phyloP scores from a whole-genome alignment of 2,888 invertebrate genomes.

The Diplazon laetatorius region DNA sequence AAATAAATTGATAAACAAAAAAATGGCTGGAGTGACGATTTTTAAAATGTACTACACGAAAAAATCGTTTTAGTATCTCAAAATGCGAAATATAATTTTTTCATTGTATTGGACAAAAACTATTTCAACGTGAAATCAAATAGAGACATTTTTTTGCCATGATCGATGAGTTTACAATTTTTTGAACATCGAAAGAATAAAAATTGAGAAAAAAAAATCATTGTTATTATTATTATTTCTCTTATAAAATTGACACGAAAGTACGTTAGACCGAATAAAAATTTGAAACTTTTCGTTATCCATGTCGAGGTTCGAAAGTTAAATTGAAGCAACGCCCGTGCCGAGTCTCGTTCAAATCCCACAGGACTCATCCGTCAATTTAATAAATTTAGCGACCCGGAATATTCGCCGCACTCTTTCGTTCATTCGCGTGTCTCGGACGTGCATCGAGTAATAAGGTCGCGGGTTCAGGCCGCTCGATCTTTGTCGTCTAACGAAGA shows the following conservation, averaged over 20 bases:
- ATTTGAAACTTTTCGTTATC: background rate
- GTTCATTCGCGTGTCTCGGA: background rate
- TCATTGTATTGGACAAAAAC: too few relatives aligned
- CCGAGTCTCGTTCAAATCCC: slow-evolving; percentile 39
- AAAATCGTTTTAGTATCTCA: too few relatives aligned
- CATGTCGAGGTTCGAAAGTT: background rate
- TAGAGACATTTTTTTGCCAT: too few relatives aligned
- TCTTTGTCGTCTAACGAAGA: slow-evolving; percentile 15
- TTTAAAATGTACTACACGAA: too few relatives aligned
- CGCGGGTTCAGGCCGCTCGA: background rate
- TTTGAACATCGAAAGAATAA: too few relatives aligned
- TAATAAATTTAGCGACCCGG: slow-evolving; percentile 24
- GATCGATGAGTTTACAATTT: too few relatives aligned
- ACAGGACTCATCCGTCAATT: slow-evolving; percentile 52
- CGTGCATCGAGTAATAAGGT: slow-evolving; percentile 10
- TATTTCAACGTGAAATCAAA: too few relatives aligned
- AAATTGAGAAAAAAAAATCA: too few relatives aligned
- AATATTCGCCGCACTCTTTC: background rate
- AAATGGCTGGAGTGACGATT: too few relatives aligned
- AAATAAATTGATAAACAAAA: too few relatives aligned
- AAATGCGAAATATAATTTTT: too few relatives aligned
- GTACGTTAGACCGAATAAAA: background rate
- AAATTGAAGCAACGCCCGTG: slow-evolving; percentile 32
- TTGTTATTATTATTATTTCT: too few relatives aligned
- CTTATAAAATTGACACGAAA: background rate